Evolutionary conservation across 1,140 invertebrate genomes (phyloP), one percentile per base, ranked within the genome.

Genomic region (Brachionus plicatilis): DNA sequence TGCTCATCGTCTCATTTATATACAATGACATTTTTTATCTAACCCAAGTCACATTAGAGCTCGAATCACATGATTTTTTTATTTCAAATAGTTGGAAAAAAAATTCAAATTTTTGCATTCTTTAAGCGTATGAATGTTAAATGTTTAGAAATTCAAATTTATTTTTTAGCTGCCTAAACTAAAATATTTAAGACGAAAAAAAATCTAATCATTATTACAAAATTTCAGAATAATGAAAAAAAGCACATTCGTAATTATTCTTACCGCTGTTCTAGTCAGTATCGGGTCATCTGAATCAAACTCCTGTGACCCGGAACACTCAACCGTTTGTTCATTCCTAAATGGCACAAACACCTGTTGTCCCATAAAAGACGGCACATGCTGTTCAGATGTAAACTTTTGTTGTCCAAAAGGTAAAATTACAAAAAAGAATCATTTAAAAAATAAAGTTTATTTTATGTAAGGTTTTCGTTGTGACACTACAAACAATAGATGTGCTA

Each of bases 341-440:
- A 82, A 82, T 14, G 79, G 79, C 37, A 82, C 79, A 11, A 82
- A 47, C 7, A 45, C 79, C 9, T 82, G 79, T 14, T 82, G 79
- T 82, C 79, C 79, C 3, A 24, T 82, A 6, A 60, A 65, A 65
- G 82, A 84, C 17, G 82, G 82, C 11, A 56, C 47, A 70, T 84
- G 82, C 53, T 84, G 82, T 75, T 17, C 27, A 47, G 45, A 84
- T 29, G 29, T 33, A 9, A 41, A 84, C 17, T 84, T 17, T 33
- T 84, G 82, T 37, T 84, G 82, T 70, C 82, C 82, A 29, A 68
- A 56, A 84, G 80, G 76, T 53, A 50, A 78, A 8, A 14, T 78
- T 47, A n/a, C 24, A 45, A 78, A 56, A 78, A n/a, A 0, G 2
- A 29, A 45, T 41, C 33, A 37, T 37, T 37, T 37, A 7, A 37